Base-by-base conservation (phyloP, 1,140 invertebrate genomes). In the Drosophila littoralis region DNA sequence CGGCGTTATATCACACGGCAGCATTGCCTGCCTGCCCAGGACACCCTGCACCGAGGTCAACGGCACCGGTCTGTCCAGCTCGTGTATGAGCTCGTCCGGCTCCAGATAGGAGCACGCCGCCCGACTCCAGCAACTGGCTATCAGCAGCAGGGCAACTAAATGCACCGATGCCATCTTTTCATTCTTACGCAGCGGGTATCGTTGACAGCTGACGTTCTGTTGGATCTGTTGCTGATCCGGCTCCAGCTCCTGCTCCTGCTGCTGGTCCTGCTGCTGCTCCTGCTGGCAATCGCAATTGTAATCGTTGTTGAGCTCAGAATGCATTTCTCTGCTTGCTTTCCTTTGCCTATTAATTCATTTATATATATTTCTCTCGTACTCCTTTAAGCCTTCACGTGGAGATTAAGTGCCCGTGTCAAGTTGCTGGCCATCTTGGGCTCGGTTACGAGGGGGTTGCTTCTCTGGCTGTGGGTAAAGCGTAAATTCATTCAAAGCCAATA, bases 1-100 rank as follows among this genome's bases (percentile, higher is more conserved):
- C 2, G 96, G 95, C 75, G 95, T 95, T 72, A 97, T 96, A 92
- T 97, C 96, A 93, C 97, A 97, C 6, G 97, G 97, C 50, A 97
- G 93, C 68, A 94, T 94, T 6, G 95, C 95, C 84, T 95, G 96
- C 91, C 96, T 95, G 8, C 95, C 95, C 55, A 96, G 93, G 7
- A 97, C 96, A 36, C 96, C 97, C 91, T 96, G 95, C 66, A 97
- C 96, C 76, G 96, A 94, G 59, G 95, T 95, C 84, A 96, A 94
- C 12, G 96, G 96, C 92, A 97, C 97, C 43, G 92, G 91, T 32
- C 91, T 80, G 59, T 92, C 91, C 60, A 92, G 74, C 59, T 92
- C 92, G 75, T 92, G 91, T 75, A 92, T 92, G n/a, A 92, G 89
- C 61, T 92, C 91, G 67, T 92, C 91, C 33, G 90, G 86, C 63